These are phyloP conservation scores for Heliothis subflexa DNA, from an alignment of 1,140 invertebrate species.

Conservation along the genomic window DNA sequence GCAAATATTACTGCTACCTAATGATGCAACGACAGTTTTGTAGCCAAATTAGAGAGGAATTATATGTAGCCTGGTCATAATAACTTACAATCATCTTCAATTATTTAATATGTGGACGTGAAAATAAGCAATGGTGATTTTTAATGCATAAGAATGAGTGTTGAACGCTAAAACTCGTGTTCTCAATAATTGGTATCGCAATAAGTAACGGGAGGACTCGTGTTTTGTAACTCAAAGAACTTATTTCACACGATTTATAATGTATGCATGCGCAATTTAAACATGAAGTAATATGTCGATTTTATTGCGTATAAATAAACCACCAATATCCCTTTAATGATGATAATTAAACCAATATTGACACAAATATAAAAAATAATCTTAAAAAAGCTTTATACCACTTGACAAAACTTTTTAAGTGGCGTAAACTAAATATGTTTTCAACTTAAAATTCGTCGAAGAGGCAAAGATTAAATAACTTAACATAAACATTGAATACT, in stretches of 20 bases:
- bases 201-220: background rate
- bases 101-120: background rate
- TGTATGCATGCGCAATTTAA: background rate
- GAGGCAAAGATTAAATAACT: conserved; percentile 51
- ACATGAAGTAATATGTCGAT: background rate
- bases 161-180: conserved; percentile 5
- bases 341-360: too few relatives aligned
- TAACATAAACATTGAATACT: conserved; percentile 45
- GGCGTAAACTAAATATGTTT: conserved; percentile 31
- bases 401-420: background rate
- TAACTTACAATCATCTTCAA: background rate
- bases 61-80: background rate
- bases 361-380: too few relatives aligned
- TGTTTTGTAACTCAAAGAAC: background rate
- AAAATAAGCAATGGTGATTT: conserved; percentile 8
- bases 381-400: background rate
- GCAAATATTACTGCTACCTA: too few relatives aligned
- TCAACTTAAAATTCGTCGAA: conserved; percentile 31
- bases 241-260: background rate
- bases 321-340: too few relatives aligned
- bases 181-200: conserved; percentile 16
- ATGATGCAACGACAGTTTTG: background rate
- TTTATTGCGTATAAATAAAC: background rate
- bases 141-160: conserved; percentile 1
- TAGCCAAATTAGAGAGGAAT: background rate